A percentile compares a stretch with the other conserved stretches of the same genome.
Conservation (phyloP, 2,888 invertebrate species). For the Malthinus seriepunctatus region DNA sequence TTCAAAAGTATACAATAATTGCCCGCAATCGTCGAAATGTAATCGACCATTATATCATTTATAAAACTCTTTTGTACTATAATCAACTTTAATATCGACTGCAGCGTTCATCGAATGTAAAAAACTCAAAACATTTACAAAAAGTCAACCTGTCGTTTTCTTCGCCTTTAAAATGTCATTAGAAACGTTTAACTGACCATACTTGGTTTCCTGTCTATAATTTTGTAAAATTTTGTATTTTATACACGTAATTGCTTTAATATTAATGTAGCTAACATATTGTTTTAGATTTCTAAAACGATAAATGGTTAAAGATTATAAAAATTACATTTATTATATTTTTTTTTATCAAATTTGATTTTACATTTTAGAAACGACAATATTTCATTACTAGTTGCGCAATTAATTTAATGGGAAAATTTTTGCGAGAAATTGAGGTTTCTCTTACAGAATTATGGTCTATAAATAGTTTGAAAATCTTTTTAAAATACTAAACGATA, state of each 20-base stretch:
- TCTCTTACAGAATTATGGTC: no score
- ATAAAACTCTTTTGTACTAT: conserved; percentile 23
- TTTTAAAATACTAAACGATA: no score
- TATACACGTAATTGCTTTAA: conserved; percentile 10
- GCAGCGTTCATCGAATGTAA: conserved; percentile 7
- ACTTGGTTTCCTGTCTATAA: conserved; percentile 22
- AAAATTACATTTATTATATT: no score
- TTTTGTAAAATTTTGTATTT: conserved; percentile 21
- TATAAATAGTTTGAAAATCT: no score
- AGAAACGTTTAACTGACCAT: conserved; percentile 32
- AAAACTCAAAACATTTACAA: conserved; percentile 17
- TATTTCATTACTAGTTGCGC: no score
- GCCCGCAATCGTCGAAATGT: conserved; percentile 21
- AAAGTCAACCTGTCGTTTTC: conserved; percentile 25
- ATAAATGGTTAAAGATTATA: background rate
- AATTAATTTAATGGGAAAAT: no score
- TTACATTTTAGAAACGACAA: no score
- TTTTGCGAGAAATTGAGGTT: no score
- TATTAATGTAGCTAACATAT: conserved; percentile 17
- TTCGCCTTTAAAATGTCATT: conserved; percentile 37
- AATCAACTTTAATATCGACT: conserved; percentile 34
- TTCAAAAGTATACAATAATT: conserved; percentile 13
- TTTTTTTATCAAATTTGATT: no score
- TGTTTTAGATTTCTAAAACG: conserved; percentile 18
- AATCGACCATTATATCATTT: conserved; percentile 34